A percentile compares a stretch with the other conserved stretches of the same genome.
Evolutionary conservation across 2,113 vertebrate genomes (phyloP).

Genomic region (Tenrec ecaudatus): DNA sequence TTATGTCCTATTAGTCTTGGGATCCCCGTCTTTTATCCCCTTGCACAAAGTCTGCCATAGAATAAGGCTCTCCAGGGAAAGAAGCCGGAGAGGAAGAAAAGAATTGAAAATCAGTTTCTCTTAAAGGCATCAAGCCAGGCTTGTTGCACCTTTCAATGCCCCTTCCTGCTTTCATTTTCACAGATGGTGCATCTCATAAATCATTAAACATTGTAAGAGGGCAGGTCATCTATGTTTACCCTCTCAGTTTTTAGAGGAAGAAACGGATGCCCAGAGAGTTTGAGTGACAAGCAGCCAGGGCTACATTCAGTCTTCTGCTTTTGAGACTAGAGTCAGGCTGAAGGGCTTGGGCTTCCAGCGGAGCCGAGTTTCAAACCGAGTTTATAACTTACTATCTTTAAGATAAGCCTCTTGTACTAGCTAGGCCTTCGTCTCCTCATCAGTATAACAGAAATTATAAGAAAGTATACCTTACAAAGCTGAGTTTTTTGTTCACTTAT

Average conservation of each 20-base stretch:
- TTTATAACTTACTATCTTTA: constrained; percentile 35
- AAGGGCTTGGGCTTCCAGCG: constrained; percentile 4
- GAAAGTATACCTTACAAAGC: background rate
- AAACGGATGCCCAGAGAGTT: background rate
- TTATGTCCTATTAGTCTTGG: constrained; percentile 30
- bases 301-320: background rate
- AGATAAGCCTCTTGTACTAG: background rate
- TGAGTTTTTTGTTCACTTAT: background rate
- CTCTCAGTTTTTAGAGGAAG: constrained; percentile 28
- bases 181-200: background rate
- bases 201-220: background rate
- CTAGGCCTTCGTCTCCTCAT: constrained; percentile 19
- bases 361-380: constrained; percentile 34
- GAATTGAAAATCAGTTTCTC: background rate
- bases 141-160: constrained; percentile 6
- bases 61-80: constrained; percentile 20
- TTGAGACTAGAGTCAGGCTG: background rate
- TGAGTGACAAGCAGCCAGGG: background rate
- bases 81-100: background rate
- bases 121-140: constrained; percentile 4
- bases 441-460: background rate
- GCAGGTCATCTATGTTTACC: background rate
- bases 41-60: background rate
- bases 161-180: constrained; percentile 2
- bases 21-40: background rate